Evolutionary conservation across 2,888 invertebrate genomes (phyloP), one percentile per base, ranked within the genome.

Genomic region (Erebia epiphron): DNA sequence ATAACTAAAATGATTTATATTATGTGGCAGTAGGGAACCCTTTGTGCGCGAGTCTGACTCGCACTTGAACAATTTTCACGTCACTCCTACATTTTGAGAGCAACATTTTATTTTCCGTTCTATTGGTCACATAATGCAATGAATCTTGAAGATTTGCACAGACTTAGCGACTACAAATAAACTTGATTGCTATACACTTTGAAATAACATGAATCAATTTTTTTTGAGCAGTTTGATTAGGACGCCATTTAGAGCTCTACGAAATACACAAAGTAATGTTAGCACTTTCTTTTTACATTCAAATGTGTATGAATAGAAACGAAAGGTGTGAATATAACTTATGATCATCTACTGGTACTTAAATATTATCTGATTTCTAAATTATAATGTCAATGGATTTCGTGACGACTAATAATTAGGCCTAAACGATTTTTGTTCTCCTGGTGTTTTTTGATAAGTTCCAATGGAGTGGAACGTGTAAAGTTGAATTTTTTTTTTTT

Each of bases 201-300:
- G 0, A 57, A 57, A n/a, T 43, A 16, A 10, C 16, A 43, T 21
- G 2, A 10, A 16, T 35, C 35, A 35, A n/a, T n/a, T 50, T 18
- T 62, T 46, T 62, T 14, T n/a, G n/a, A n/a, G 21, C 50, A n/a
- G 16, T 64, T n/a, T 35, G n/a, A 35, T 64, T 52, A 7, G 11
- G 11, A 46, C 7, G 57, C 11, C 57, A 50, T 49, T 67, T 56
- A 58, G 14, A 64, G 35, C 13, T 26, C n/a, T 35, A 52, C 13
- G 8, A 13, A 49, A 49, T 14, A 14, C 49, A 62, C 21, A 62
- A 16, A 60, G 21, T 35, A 26, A 50, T 58, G 50, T 62, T 46
- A 14, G 49, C n/a, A 67, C 67, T 67, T 61, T 67, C 60, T 60
- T 67, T 67, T 67, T 60, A 8, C 46, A 41, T 61, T 67, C 35